Evolutionary conservation across 2,888 invertebrate genomes (phyloP).

Genomic region (Choristoneura rosaceana): DNA sequence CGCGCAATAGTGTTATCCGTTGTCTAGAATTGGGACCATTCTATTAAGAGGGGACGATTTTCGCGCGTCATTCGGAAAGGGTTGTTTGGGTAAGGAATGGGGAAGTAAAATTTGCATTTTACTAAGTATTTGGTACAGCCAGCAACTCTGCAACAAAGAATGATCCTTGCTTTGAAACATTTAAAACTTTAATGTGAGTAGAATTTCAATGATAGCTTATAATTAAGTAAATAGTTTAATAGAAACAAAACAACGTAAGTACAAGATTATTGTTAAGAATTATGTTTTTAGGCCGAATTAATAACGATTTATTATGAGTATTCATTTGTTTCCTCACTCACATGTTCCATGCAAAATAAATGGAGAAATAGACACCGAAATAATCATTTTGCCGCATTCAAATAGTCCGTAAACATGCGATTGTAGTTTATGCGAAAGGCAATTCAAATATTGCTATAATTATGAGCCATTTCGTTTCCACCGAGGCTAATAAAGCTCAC

Average conservation of each 20-base stretch:
- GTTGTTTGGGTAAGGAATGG: constrained; percentile 28
- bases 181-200: background rate
- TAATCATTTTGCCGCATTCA: constrained; percentile 68
- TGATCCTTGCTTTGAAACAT: background rate
- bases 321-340: constrained; percentile 24
- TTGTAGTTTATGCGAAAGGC: constrained; percentile 71
- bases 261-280: background rate
- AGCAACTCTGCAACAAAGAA: background rate
- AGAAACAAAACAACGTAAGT: background rate
- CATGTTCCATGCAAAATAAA: constrained; percentile 41
- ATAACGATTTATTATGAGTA: constrained; percentile 17
- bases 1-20: constrained; percentile 71
- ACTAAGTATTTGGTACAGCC: background rate
- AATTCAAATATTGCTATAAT: constrained; percentile 79
- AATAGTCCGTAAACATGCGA: constrained; percentile 76
- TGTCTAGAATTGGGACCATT: constrained; percentile 57
- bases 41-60: constrained; percentile 44
- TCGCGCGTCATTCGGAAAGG: constrained; percentile 34
- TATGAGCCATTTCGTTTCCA: constrained; percentile 75
- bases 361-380: constrained; percentile 59
- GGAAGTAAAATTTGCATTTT: constrained; percentile 27
- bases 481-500: constrained; percentile 71
- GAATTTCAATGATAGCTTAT: background rate
- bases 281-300: constrained; percentile 6
- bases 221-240: background rate